A percentile compares a stretch with the other conserved stretches of the same genome.
Conservation (phyloP, 1,140 invertebrate genomes). For the Lepidotrigona ventralis region DNA sequence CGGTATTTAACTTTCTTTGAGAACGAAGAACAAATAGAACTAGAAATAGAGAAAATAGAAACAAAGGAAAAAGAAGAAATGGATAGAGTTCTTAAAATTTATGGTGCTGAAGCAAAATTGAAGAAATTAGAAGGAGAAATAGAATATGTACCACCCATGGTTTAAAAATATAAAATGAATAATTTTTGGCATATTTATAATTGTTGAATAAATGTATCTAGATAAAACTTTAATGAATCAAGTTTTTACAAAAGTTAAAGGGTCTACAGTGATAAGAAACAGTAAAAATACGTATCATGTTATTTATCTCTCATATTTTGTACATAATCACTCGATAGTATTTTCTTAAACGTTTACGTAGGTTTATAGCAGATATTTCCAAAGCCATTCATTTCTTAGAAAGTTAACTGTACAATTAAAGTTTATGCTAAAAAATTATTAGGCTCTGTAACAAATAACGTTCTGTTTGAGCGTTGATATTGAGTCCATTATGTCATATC, state of each 20-base stretch:
- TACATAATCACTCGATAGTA: constrained; percentile 53
- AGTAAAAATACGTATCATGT: constrained; percentile 34
- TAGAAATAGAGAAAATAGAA: constrained; percentile 83
- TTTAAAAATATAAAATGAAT: constrained; percentile 42
- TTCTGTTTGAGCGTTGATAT: constrained; percentile 58
- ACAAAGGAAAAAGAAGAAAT: constrained; percentile 70
- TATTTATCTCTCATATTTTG: constrained; percentile 55
- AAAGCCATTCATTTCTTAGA: constrained; percentile 21
- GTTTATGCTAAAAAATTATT: constrained; percentile 63
- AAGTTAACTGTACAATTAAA: constrained; percentile 55
- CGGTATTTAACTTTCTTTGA: constrained; percentile 89
- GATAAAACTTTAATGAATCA: constrained; percentile 29
- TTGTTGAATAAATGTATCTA: constrained; percentile 20
- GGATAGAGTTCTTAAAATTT: constrained; percentile 23
- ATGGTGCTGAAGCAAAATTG: constrained; percentile 27
- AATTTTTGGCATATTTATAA: constrained; percentile 13
- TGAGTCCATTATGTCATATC: constrained; percentile 38
- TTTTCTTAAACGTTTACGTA: constrained; percentile 37
- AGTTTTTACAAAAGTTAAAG: constrained; percentile 14
- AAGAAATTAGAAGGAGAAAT: constrained; percentile 74
- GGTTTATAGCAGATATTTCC: constrained; percentile 28
- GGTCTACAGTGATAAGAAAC: constrained; percentile 15
- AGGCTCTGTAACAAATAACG: constrained; percentile 66
- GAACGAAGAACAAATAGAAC: constrained; percentile 86
- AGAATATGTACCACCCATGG: constrained; percentile 86